Evolutionary conservation across 2,113 vertebrate genomes (phyloP), one percentile per base, ranked within the genome.

Genomic region (Perccottus glenii): DNA sequence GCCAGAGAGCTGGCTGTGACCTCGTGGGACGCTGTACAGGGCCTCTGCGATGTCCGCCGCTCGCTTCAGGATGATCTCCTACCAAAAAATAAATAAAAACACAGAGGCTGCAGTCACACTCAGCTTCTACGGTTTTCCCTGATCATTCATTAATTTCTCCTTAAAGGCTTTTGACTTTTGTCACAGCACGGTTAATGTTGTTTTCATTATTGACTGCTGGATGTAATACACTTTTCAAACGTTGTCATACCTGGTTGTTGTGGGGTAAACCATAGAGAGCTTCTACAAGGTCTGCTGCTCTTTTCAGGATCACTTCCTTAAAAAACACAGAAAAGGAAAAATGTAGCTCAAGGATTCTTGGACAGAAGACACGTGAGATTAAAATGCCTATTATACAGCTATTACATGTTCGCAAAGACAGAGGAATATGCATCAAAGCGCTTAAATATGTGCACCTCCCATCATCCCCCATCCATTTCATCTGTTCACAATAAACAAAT

Each of bases 21-120:
- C 96, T 76, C 98, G 93, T 2, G 98, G 98, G 35, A 98, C 96
- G 7, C 94, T 99, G 92, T 99, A 99, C n/a, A 99, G 93, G 2
- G 98, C 98, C 90, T 99, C 98, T 0, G 98, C 98, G 0, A 99
- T 99, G 88, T 99, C 97, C 0, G 98, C 98, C 0, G 97, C 98
- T 82, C 96, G 94, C 89, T 99, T 99, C 81, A 99, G 91, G 82
- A 98, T 98, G 78, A 99, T 98, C 89, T 99, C 98, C 98, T 99
- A 9, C 60, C n/a, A n/a, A 50, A 35, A 16, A 60, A 14, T 9
- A 48, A 49, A 33, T n/a, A 6, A 27, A 11, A 59, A 53, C 2
- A 32, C 5, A 6, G n/a, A 4, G 16, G 1, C 10, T 32, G 16
- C 46, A 16, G 7, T 1, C 59, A 42, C 7, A 3, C 9, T 40